These are phyloP conservation scores for Cheilosia vulpina DNA, from an alignment of 2,888 invertebrate genomes.

Conservation along the genomic window DNA sequence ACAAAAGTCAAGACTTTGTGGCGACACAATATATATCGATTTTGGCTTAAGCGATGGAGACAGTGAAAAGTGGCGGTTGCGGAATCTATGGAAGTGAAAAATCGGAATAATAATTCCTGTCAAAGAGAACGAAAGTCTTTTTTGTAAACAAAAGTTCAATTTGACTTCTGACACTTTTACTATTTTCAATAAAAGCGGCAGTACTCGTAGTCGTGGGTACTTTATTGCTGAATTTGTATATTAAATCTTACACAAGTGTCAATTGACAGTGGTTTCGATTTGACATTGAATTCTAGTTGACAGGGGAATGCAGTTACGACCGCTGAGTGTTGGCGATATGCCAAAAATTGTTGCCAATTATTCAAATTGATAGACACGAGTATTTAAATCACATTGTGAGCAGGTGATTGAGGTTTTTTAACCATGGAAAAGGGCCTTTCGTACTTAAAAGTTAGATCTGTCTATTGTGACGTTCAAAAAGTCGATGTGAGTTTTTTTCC, in stretches of 20 bases:
- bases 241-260: constrained; percentile 1
- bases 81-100: constrained; percentile 13
- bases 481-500: too few relatives aligned
- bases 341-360: not conserved
- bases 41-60: constrained; percentile 9
- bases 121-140: not conserved
- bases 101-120: not conserved
- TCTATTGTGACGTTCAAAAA: too few relatives aligned
- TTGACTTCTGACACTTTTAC: not conserved
- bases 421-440: too few relatives aligned
- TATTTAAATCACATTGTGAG: too few relatives aligned
- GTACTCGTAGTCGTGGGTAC: too few relatives aligned
- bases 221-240: not conserved
- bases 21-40: constrained; percentile 56
- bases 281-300: constrained; percentile 5
- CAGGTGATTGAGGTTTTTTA: too few relatives aligned
- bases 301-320: not conserved
- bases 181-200: not conserved
- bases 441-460: too few relatives aligned
- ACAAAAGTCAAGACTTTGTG: constrained; percentile 50
- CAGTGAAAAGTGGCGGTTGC: constrained; percentile 2
- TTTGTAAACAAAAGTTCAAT: not conserved
- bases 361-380: too few relatives aligned
- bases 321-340: constrained; percentile 2
- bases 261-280: constrained; percentile 13